phyloP scores from a whole-genome alignment of 2,113 vertebrate species.

The Sclerurus mexicanus region DNA sequence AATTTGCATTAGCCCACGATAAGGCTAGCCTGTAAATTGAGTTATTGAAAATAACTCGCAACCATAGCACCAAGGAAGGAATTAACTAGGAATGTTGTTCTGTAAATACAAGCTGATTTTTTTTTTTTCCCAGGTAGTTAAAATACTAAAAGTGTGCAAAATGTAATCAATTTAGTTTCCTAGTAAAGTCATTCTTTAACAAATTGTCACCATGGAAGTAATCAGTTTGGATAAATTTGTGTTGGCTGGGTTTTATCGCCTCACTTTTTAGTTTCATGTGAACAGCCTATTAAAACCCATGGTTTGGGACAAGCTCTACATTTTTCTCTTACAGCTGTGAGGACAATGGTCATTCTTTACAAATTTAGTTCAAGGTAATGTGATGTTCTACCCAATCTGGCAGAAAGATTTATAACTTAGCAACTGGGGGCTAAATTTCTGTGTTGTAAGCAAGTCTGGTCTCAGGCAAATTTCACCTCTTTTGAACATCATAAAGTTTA shows the following conservation, averaged over 20 bases:
- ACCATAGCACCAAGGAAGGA: conserved; percentile 45
- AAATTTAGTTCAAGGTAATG: conserved; percentile 63
- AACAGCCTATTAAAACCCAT: conserved; percentile 23
- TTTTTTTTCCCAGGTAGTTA: conserved; percentile 34
- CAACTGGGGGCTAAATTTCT: conserved; percentile 52
- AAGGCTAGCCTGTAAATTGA: conserved; percentile 61
- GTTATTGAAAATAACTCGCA: conserved; percentile 64
- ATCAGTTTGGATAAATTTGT: conserved; percentile 41
- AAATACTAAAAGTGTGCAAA: conserved; percentile 43
- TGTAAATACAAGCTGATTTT: conserved; percentile 17
- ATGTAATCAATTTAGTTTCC: conserved; percentile 21
- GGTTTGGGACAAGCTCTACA: conserved; percentile 33
- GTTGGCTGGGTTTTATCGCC: not conserved
- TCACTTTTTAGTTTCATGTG: conserved; percentile 26
- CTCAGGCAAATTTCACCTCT: conserved; percentile 33
- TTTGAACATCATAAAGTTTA: not conserved
- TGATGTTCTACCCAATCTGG: conserved; percentile 37
- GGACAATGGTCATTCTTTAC: conserved; percentile 64
- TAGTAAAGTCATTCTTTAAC: conserved; percentile 24
- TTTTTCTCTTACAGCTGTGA: conserved; percentile 47
- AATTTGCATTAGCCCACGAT: conserved; percentile 63
- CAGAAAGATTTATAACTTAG: conserved; percentile 62
- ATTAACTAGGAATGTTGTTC: conserved; percentile 43
- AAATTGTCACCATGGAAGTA: conserved; percentile 28
- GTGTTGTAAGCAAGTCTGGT: conserved; percentile 50